phyloP scores from a whole-genome alignment of 2,888 invertebrate species.

The Hypercompe scribonia region DNA sequence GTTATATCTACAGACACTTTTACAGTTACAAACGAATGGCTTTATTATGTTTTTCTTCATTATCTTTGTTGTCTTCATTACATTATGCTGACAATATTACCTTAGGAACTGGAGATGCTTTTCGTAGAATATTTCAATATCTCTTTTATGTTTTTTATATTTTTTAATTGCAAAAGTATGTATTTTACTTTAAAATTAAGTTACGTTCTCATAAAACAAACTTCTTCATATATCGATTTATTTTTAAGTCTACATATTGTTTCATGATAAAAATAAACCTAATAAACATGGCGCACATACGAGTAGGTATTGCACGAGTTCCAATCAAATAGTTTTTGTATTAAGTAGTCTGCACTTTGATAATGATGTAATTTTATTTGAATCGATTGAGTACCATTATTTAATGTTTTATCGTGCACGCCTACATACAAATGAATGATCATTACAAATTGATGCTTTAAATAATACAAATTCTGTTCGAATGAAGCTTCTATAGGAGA shows the following conservation, averaged over 20 bases:
- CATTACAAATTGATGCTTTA: not conserved
- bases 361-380: not conserved
- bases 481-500: not conserved
- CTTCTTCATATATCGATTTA: no score
- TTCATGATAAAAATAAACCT: no score
- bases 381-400: not conserved
- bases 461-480: not conserved
- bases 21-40: conserved; percentile 10
- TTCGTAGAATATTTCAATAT: not conserved
- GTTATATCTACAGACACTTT: conserved; percentile 37
- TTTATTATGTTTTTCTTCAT: conserved; percentile 17
- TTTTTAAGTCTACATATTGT: no score
- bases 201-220: no score
- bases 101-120: not conserved
- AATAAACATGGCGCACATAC: not conserved
- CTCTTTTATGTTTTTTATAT: not conserved
- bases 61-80: conserved; percentile 16
- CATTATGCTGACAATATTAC: conserved; percentile 3
- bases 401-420: not conserved
- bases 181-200: not conserved
- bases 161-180: no score
- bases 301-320: not conserved
- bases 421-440: not conserved
- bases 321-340: not conserved
- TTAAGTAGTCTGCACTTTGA: not conserved